phyloP scores from a whole-genome alignment of 2,888 invertebrate species.

The Dolichopus griseipennis region DNA sequence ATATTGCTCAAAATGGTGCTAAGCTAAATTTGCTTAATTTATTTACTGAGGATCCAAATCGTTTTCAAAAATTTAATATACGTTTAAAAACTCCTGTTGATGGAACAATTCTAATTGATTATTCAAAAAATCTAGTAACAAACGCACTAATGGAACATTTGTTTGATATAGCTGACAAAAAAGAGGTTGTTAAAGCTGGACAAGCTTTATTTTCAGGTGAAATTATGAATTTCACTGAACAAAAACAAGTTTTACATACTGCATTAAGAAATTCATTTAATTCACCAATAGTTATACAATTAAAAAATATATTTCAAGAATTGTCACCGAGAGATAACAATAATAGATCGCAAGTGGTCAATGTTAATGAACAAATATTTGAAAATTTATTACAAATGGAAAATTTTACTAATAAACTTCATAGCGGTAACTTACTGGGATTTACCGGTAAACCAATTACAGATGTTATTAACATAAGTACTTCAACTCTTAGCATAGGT shows the following conservation, averaged over 20 bases:
- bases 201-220: conserved; percentile 89
- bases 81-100: conserved; percentile 69
- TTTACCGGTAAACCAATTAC: too few relatives aligned
- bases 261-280: conserved; percentile 75
- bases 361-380: too few relatives aligned
- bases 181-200: conserved; percentile 76
- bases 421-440: too few relatives aligned
- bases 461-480: too few relatives aligned
- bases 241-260: conserved; percentile 88
- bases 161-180: conserved; percentile 68
- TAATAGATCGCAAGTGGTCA: too few relatives aligned
- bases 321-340: conserved; percentile 76
- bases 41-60: background rate
- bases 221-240: conserved; percentile 96
- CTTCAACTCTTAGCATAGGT: too few relatives aligned
- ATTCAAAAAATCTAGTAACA: conserved; percentile 90
- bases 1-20: too few relatives aligned
- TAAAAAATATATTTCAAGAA: conserved; percentile 84
- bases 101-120: conserved; percentile 89
- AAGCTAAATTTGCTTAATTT: too few relatives aligned
- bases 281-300: conserved; percentile 67
- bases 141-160: conserved; percentile 65
- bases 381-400: too few relatives aligned
- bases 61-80: conserved; percentile 49
- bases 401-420: conserved; percentile 51